phyloP scores from a whole-genome alignment of 2,888 invertebrate genomes.

The Luffia ferchaultella region DNA sequence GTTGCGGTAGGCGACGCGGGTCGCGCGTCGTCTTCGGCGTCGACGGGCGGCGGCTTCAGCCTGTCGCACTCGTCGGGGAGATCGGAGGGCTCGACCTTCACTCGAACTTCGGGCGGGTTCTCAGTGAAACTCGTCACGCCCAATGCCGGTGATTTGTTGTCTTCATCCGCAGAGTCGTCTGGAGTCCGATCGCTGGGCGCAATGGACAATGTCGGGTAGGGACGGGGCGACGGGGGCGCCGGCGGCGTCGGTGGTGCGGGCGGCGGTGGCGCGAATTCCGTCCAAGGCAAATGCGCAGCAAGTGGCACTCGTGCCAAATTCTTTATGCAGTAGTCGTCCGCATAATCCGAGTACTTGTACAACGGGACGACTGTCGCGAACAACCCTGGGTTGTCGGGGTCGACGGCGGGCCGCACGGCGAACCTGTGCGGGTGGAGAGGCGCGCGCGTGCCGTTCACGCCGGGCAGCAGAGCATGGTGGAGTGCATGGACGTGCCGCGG shows the following conservation, averaged over 20 bases:
- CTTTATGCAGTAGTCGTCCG: slow-evolving; percentile 52
- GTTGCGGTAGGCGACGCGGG: neutral
- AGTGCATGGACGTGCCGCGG: slow-evolving; percentile 60
- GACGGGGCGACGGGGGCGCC: slow-evolving; percentile 35
- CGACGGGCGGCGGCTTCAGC: neutral
- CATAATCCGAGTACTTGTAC: slow-evolving; percentile 56
- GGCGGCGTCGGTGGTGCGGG: slow-evolving; percentile 40
- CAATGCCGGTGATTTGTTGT: too few relatives aligned
- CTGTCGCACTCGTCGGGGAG: slow-evolving; percentile 1
- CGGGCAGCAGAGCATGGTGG: slow-evolving; percentile 61
- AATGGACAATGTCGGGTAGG: slow-evolving; percentile 26
- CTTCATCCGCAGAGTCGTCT: slow-evolving; percentile 11
- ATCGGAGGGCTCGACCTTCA: neutral
- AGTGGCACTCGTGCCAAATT: slow-evolving; percentile 38
- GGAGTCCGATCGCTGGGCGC: slow-evolving; percentile 15
- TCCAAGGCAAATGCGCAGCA: slow-evolving; percentile 38
- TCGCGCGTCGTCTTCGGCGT: neutral
- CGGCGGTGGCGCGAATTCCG: slow-evolving; percentile 44
- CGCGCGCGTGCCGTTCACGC: slow-evolving; percentile 68
- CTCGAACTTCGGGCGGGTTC: slow-evolving; percentile 14
- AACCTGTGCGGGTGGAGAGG: slow-evolving; percentile 36
- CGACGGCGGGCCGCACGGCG: slow-evolving; percentile 39
- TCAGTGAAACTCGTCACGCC: too few relatives aligned
- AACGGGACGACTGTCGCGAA: slow-evolving; percentile 50
- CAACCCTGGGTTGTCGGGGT: slow-evolving; percentile 33